Percentiles rank a stretch among this genome's conserved stretches.
Conservation (phyloP, 2,113 vertebrate genomes). For the Oxygymnocypris stewartii region DNA sequence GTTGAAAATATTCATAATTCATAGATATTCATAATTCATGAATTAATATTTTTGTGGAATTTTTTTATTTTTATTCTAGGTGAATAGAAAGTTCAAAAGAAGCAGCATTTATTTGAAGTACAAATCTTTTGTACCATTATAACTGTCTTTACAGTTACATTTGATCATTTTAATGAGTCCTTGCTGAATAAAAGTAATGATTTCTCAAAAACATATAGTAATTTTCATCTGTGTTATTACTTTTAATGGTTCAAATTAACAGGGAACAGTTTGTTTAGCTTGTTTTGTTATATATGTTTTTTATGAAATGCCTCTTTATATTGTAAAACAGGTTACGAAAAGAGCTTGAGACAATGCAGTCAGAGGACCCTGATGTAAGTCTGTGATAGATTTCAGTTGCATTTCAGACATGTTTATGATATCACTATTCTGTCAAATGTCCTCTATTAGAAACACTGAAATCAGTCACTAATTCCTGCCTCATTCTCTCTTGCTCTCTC, state of each 20-base stretch:
- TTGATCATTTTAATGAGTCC: background rate
- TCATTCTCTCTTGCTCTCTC: background rate
- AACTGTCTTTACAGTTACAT: background rate
- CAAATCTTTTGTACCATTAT: background rate
- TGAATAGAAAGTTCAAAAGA: too few relatives aligned
- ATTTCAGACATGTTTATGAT: background rate
- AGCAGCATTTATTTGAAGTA: background rate
- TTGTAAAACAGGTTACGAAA: constrained; percentile 65
- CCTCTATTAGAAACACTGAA: background rate
- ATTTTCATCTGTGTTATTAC: background rate
- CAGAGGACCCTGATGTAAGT: constrained; percentile 72
- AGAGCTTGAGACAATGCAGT: constrained; percentile 68
- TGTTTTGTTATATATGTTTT: background rate
- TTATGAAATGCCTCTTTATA: background rate
- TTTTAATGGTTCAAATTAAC: too few relatives aligned
- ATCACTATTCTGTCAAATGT: too few relatives aligned
- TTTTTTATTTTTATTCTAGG: too few relatives aligned
- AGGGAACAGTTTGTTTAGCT: background rate
- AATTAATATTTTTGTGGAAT: too few relatives aligned
- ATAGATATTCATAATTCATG: too few relatives aligned
- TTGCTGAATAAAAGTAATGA: background rate
- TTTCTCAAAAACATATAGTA: too few relatives aligned
- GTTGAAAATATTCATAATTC: too few relatives aligned
- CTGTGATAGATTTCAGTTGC: background rate
- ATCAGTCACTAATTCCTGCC: background rate